Evolutionary conservation across 2,113 vertebrate species (phyloP), one percentile per base, ranked within the genome.

Genomic region (Capreolus pygargus): DNA sequence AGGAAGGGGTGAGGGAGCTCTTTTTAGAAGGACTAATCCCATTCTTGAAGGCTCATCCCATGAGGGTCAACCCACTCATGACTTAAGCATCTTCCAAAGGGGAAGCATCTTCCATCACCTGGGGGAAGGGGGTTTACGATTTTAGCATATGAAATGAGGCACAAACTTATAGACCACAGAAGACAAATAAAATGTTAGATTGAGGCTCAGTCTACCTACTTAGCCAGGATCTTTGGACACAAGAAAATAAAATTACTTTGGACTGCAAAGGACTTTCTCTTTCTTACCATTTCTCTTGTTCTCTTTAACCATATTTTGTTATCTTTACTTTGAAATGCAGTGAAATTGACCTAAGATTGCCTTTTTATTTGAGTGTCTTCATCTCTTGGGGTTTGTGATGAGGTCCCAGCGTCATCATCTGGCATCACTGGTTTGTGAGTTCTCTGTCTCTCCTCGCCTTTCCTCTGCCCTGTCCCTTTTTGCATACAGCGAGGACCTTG

Each of bases 291-390:
- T 21, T 81, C 16, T 81, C 78, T 76, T 3, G 1, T 6, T 14
- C 23, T 43, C 39, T 43, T 27, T 70, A 91, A 54, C n/a, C 78
- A 58, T 55, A 57, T 89, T 57, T n/a, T 85, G 0, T 93, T 92
- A 43, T 58, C 70, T 92, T 39, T 95, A 57, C 60, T 96, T 95
- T 86, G 84, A 89, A 96, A 78, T 82, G 89, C 67, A 87, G 50
- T 94, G 52, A 70, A 84, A 70, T 43, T 4, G 9, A 92, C 47
- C 33, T 61, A 36, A 78, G 43, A 70, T 28, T n/a, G 55, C 57
- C 47, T 88, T 97, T 97, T 78, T n/a, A n/a, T 88, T 95, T 47
- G 45, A 90, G 50, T 23, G 15, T 74, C 36, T 91, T 94, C 60
- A 23, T 55, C 28, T 82, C 33, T 91, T 36, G 50, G 79, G 19